Percentiles rank a stretch among this genome's conserved stretches.
Evolutionary conservation across 2,797 vertebrate genomes (phyloP).

Genomic region (Arrhamphus sclerolepis): DNA sequence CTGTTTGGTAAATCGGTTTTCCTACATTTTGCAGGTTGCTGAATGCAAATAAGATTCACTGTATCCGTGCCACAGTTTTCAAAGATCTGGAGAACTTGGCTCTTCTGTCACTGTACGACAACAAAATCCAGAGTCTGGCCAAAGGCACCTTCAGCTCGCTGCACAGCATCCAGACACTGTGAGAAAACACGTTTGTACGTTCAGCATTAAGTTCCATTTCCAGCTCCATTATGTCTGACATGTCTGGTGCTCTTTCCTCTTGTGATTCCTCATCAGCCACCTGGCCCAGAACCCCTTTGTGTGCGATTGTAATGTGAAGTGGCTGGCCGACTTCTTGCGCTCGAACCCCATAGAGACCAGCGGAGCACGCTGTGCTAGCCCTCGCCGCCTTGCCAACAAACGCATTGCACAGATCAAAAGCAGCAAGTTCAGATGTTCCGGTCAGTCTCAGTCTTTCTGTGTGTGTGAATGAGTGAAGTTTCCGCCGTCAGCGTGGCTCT

Average conservation of each 20-base stretch:
- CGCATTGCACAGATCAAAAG: conserved; percentile 98
- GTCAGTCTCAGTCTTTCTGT: conserved; percentile 77
- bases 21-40: conserved; percentile 82
- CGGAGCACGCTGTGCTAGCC: conserved; percentile 93
- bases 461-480: conserved; percentile 9
- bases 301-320: conserved; percentile 96
- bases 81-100: conserved; percentile 95
- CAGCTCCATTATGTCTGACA: conserved; percentile 7
- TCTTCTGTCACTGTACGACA: conserved; percentile 95
- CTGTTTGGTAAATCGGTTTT: background rate
- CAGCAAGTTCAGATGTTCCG: conserved; percentile 97
- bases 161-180: conserved; percentile 96
- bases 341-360: conserved; percentile 97
- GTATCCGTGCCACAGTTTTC: conserved; percentile 88
- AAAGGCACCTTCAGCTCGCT: conserved; percentile 93
- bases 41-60: conserved; percentile 98
- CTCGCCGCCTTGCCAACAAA: conserved; percentile 95
- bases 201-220: background rate
- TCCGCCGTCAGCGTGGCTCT: background rate
- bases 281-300: conserved; percentile 98
- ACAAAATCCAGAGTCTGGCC: conserved; percentile 95
- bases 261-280: conserved; percentile 83
- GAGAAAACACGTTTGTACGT: conserved; percentile 57
- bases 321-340: conserved; percentile 94
- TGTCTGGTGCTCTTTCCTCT: conserved; percentile 12